Evolutionary conservation across 2,113 vertebrate species (phyloP).

Genomic region (Porphyrio hochstetteri): DNA sequence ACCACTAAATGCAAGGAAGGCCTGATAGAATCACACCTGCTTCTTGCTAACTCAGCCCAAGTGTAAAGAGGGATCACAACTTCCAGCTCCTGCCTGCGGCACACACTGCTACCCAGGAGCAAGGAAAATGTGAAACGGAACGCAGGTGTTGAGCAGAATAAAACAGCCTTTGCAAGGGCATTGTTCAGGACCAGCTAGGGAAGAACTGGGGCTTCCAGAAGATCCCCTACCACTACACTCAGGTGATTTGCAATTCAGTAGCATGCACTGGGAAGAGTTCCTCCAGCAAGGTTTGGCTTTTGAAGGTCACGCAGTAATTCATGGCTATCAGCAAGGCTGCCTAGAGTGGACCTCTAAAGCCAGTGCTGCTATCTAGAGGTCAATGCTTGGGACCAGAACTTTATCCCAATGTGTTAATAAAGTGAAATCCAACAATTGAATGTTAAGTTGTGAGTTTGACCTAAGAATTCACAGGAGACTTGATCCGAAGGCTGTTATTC

Average conservation of each 20-base stretch:
- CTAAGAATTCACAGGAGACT: neutral
- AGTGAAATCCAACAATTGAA: neutral
- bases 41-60: constrained; percentile 52
- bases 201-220: neutral
- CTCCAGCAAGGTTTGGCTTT: neutral
- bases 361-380: neutral
- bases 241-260: neutral
- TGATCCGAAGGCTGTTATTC: neutral
- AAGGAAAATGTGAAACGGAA: neutral
- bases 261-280: neutral
- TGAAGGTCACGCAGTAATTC: neutral
- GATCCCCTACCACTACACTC: neutral
- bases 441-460: neutral
- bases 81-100: neutral
- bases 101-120: neutral
- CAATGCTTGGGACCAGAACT: neutral
- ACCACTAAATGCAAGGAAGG: constrained; percentile 55
- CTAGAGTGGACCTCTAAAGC: neutral
- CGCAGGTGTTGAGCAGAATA: rapidly evolving
- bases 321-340: neutral
- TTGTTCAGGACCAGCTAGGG: neutral
- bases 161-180: neutral
- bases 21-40: constrained; percentile 70
- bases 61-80: constrained; percentile 39
- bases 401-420: neutral